Evolutionary conservation across 2,113 vertebrate genomes (phyloP).

Genomic region (Cygnus atratus): DNA sequence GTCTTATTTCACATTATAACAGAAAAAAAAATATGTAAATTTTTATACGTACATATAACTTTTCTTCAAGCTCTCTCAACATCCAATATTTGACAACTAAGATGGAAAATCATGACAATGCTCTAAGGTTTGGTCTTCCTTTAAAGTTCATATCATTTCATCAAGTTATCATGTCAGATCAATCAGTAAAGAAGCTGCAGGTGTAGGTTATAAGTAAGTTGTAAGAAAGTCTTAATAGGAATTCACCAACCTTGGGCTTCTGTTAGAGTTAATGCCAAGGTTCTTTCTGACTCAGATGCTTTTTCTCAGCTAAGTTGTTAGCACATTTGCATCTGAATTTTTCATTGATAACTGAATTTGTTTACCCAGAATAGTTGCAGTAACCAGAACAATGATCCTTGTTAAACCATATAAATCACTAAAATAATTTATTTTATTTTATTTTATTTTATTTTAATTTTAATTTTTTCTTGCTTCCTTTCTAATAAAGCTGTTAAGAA

Average conservation of each 20-base stretch:
- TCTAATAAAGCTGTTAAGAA: not conserved
- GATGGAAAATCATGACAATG: not conserved
- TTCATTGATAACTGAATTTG: not conserved
- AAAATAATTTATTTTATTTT: not conserved
- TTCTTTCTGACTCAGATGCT: not conserved
- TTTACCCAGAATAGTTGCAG: not conserved
- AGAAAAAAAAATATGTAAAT: not conserved
- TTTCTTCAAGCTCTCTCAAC: not conserved
- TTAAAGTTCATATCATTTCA: not conserved
- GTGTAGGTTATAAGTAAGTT: not conserved
- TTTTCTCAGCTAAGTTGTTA: not conserved
- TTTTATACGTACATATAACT: not conserved
- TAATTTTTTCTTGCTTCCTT: not conserved
- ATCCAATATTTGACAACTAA: not conserved
- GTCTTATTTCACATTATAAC: not conserved
- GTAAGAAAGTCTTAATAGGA: not conserved
- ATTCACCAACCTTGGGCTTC: not conserved
- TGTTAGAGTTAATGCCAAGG: not conserved
- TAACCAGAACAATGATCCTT: not conserved
- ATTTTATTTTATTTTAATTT: not conserved
- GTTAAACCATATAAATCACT: not conserved
- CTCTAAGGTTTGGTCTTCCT: not conserved
- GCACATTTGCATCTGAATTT: not conserved
- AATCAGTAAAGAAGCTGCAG: not conserved
- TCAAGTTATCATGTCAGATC: not conserved